Evolutionary conservation across 1,140 invertebrate species (phyloP).

Genomic region (Meloidogyne exigua): DNA sequence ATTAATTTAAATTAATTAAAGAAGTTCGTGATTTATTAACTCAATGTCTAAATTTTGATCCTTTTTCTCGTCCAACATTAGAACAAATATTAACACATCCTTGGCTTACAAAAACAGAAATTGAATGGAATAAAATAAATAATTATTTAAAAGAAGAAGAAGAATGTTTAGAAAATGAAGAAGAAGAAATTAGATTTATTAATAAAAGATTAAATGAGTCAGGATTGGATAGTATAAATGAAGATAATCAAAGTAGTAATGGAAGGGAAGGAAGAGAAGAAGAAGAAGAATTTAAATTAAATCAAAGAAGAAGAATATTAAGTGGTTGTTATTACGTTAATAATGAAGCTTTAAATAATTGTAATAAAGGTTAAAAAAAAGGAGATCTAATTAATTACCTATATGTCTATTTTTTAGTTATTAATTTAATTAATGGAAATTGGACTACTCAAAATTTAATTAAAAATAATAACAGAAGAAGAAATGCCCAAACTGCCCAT

Average conservation of each 20-base stretch:
- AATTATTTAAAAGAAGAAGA: background rate
- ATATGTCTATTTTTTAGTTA: too few species aligned
- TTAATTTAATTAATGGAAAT: background rate
- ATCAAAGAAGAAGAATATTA: background rate
- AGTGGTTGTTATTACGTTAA: background rate
- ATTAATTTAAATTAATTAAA: conserved; percentile 9
- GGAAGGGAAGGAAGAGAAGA: background rate
- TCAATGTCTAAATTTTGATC: conserved; percentile 38
- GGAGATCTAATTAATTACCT: too few species aligned
- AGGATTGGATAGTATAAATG: conserved; percentile 10
- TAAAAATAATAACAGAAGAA: background rate
- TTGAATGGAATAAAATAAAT: conserved; percentile 32
- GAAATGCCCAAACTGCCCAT: background rate
- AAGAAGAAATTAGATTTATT: background rate
- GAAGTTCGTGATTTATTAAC: conserved; percentile 39
- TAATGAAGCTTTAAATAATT: background rate
- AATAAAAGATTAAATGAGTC: background rate
- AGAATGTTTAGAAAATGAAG: background rate
- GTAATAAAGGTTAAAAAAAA: too few species aligned
- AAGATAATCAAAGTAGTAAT: background rate
- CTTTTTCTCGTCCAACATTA: conserved; percentile 32
- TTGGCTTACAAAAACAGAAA: conserved; percentile 27
- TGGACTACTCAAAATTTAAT: background rate
- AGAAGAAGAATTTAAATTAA: background rate
- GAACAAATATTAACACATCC: conserved; percentile 35